Evolutionary conservation across 2,888 invertebrate species (phyloP), one percentile per base, ranked within the genome.

Genomic region (Drosophila silvestris): DNA sequence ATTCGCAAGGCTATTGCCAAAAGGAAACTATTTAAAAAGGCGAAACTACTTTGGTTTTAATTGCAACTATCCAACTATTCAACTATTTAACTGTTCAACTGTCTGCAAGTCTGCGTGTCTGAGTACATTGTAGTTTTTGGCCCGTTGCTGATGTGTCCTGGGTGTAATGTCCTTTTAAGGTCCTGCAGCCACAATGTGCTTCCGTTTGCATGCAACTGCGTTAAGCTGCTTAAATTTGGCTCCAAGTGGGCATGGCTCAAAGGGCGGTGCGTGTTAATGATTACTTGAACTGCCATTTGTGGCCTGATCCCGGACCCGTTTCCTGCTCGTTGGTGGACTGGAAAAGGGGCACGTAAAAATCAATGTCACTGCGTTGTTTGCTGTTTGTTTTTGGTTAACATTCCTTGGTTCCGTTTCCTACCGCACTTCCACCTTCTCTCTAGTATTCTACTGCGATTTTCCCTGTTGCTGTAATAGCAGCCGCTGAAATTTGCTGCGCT

Each of bases 1-100:
- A 62, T 61, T 74, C 61, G 54, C n/a, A 75, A 68, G 74, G 83
- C 79, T 85, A 78, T 72, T 82, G 83, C 83, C 85, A 87, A 87
- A 87, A 82, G 85, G 89, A 87, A 87, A 87, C 89, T 82, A 89
- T 87, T 87, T 81, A 87, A 87, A 85, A 87, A 87, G 82, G 83
- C 84, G 83, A 89, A 87, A 89, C 80, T 87, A 85, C 89, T 87
- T 89, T 83, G 86, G 77, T 83, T 89, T 89, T 89, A 87, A 87
- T 87, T 87, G 87, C 89, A 87, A 87, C 82, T 71, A 79, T 78
- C 78, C 89, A 87, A 87, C 79, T 71, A 79, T 80, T 76, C 65
- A 26, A 57, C 56, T 71, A 68, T 85, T 79, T 64, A 65, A 59
- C 57, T 69, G 33, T 67, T 51, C 50, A 41, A 58, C 70, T 70